Evolutionary conservation across 2,888 invertebrate genomes (phyloP).

Genomic region (Caenorhabditis becei): DNA sequence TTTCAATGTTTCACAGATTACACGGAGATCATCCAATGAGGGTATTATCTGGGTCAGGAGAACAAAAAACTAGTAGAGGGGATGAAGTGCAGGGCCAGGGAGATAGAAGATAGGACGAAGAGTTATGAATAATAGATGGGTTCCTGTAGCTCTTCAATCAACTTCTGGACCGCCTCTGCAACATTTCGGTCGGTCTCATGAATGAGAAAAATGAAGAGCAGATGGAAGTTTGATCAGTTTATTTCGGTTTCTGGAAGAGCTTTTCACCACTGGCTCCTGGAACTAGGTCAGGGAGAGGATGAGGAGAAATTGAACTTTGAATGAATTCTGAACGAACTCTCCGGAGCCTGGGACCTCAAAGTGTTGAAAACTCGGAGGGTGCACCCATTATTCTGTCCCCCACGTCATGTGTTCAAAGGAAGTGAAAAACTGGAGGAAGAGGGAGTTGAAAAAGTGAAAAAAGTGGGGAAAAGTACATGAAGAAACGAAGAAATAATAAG

Average conservation of each 20-base stretch:
- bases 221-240: background rate
- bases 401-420: constrained; percentile 20
- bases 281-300: too few species aligned
- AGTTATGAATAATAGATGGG: constrained; percentile 48
- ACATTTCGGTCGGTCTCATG: background rate
- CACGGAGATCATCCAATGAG: constrained; percentile 47
- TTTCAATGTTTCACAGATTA: constrained; percentile 48
- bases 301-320: too few species aligned
- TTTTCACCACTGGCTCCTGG: too few species aligned
- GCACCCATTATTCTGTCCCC: background rate
- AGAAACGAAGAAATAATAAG: background rate
- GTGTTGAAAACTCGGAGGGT: too few species aligned
- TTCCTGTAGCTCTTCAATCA: constrained; percentile 29
- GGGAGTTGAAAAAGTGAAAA: background rate
- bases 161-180: background rate
- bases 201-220: background rate
- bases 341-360: too few species aligned
- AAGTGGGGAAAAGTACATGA: background rate
- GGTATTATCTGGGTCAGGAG: constrained; percentile 6
- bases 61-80: too few species aligned
- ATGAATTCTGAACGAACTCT: too few species aligned
- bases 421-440: background rate
- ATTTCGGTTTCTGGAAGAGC: background rate
- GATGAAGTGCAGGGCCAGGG: background rate
- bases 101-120: constrained; percentile 11